A percentile compares a stretch with the other conserved stretches of the same genome.
phyloP scores from a whole-genome alignment of 2,888 invertebrate species.

The Gastrophysa polygoni region DNA sequence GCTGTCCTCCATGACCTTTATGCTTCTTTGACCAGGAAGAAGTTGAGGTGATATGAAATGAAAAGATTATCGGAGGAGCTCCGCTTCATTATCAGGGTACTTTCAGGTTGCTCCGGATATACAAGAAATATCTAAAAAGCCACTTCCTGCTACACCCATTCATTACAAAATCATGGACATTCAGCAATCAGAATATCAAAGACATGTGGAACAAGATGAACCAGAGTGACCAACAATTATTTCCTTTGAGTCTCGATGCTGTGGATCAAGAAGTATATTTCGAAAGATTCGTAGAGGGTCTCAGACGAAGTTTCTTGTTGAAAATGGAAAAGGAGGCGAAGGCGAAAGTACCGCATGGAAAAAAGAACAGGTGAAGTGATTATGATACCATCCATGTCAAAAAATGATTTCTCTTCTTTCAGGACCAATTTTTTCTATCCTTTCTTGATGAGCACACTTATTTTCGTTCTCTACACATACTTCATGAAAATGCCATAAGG shows the following conservation, averaged over 20 bases:
- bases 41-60: too few species aligned
- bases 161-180: not conserved
- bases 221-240: not conserved
- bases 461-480: too few species aligned
- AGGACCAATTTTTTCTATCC: too few species aligned
- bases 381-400: too few species aligned
- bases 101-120: not conserved
- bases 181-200: not conserved
- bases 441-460: too few species aligned
- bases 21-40: not conserved
- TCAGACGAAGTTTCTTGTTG: not conserved
- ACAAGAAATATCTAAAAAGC: not conserved
- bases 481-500: too few species aligned
- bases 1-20: not conserved
- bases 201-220: not conserved
- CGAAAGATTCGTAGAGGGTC: not conserved
- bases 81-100: too few species aligned
- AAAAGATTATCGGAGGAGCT: too few species aligned
- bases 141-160: not conserved
- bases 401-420: too few species aligned
- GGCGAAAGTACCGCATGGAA: not conserved
- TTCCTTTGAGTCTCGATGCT: not conserved
- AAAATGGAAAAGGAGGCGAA: not conserved
- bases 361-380: too few species aligned
- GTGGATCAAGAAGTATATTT: slow-evolving; percentile 7